phyloP scores from a whole-genome alignment of 2,888 invertebrate species.

The Acheta domesticus region DNA sequence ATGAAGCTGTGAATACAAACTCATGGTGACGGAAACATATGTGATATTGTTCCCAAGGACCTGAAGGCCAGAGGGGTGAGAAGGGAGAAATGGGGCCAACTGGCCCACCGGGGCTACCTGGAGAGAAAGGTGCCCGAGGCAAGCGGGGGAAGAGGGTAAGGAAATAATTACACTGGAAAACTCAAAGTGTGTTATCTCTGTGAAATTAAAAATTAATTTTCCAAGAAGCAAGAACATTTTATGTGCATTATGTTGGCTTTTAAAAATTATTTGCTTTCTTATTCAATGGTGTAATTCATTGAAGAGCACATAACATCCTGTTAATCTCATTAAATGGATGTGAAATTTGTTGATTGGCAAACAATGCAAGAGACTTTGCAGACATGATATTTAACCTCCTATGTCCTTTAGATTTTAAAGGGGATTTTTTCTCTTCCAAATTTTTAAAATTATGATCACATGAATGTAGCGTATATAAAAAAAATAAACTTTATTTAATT shows the following conservation, averaged over 20 bases:
- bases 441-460: too few species aligned
- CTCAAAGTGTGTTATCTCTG: not conserved
- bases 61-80: conserved; percentile 67
- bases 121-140: conserved; percentile 87
- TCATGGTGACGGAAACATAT: not conserved
- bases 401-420: too few species aligned
- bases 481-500: too few species aligned
- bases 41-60: conserved; percentile 47
- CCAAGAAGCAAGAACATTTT: not conserved
- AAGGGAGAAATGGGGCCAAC: conserved; percentile 75
- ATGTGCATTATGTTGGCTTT: conserved; percentile 18
- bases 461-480: too few species aligned
- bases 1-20: not conserved
- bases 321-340: too few species aligned
- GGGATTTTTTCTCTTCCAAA: too few species aligned
- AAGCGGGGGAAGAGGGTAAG: conserved; percentile 92
- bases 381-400: too few species aligned
- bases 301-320: too few species aligned
- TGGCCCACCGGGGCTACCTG: conserved; percentile 72
- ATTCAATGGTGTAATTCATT: too few species aligned
- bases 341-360: too few species aligned
- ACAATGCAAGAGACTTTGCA: too few species aligned
- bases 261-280: not conserved
- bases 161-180: not conserved
- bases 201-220: not conserved